Evolutionary conservation across 53 echinoderm and acorn worm genomes (phyloP).

Genomic region (Actinopyga echinites): DNA sequence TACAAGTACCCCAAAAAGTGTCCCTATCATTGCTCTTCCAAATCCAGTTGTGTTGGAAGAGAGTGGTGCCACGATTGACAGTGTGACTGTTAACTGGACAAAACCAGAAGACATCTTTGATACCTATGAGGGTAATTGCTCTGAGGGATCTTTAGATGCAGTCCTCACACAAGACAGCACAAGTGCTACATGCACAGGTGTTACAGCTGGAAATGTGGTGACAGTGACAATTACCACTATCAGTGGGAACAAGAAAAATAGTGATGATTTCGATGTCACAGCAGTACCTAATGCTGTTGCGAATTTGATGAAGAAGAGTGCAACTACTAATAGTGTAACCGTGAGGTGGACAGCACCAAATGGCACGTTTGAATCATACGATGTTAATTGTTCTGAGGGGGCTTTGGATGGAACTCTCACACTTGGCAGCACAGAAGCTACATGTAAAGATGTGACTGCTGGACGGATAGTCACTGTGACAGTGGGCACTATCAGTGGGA

Average conservation of each 20-base stretch:
- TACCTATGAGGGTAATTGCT: neutral
- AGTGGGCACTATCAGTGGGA: conserved; percentile 5
- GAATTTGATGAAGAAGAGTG: neutral
- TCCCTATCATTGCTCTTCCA: neutral
- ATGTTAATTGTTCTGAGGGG: neutral
- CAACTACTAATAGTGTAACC: neutral
- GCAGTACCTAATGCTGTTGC: too few species aligned
- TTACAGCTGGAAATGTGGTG: neutral
- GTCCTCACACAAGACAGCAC: neutral
- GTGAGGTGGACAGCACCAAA: neutral
- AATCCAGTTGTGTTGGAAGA: neutral
- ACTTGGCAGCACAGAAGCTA: neutral
- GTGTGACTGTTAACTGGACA: neutral
- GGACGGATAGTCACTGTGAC: neutral
- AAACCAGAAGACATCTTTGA: neutral
- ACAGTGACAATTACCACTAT: neutral
- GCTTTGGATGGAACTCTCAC: too few species aligned
- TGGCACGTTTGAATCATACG: neutral
- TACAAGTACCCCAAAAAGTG: neutral
- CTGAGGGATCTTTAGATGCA: neutral
- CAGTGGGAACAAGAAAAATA: too few species aligned
- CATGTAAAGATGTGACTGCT: neutral
- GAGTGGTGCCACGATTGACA: neutral
- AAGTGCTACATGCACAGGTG: neutral
- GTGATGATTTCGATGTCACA: too few species aligned